Conservation (phyloP, 2,113 vertebrate species). For the Embiotoca jacksoni region DNA sequence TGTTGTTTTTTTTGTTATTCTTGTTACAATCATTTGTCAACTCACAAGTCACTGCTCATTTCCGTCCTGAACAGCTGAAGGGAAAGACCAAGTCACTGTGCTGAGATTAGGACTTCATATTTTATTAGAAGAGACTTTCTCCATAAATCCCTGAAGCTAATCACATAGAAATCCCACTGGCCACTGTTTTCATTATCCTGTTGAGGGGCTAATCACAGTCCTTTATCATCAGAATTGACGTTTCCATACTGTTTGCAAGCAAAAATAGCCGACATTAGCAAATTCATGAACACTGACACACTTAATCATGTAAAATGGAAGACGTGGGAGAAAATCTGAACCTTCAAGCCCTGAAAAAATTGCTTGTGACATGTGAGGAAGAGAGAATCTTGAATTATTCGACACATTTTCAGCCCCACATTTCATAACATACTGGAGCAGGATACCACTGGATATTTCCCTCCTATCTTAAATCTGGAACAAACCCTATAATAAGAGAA, state of each 20-base stretch:
- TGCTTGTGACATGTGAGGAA: conserved; percentile 61
- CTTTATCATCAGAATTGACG: conserved; percentile 52
- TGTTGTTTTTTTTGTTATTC: neutral
- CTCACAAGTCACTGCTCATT: conserved; percentile 16
- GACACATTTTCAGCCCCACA: conserved; percentile 3
- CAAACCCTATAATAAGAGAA: conserved; percentile 48
- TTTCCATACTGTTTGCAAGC: conserved; percentile 57
- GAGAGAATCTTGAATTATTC: conserved; percentile 41
- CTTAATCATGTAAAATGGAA: conserved; percentile 64
- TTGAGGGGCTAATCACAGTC: conserved; percentile 48
- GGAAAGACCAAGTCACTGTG: conserved; percentile 10
- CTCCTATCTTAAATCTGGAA: conserved; percentile 46
- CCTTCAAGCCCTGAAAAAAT: conserved; percentile 50
- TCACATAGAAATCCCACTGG: conserved; percentile 28
- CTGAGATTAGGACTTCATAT: conserved; percentile 25
- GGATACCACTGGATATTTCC: conserved; percentile 14
- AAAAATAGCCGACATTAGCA: conserved; percentile 56
- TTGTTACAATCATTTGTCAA: neutral
- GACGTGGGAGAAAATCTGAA: conserved; percentile 49
- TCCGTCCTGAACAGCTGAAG: conserved; percentile 8
- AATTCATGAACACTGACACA: conserved; percentile 63
- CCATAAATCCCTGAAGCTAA: conserved; percentile 31
- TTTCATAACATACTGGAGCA: neutral
- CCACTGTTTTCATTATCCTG: conserved; percentile 30
- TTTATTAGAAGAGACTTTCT: conserved; percentile 40